Base-by-base conservation (phyloP, 2,888 invertebrate species). In the Acheta domesticus region DNA sequence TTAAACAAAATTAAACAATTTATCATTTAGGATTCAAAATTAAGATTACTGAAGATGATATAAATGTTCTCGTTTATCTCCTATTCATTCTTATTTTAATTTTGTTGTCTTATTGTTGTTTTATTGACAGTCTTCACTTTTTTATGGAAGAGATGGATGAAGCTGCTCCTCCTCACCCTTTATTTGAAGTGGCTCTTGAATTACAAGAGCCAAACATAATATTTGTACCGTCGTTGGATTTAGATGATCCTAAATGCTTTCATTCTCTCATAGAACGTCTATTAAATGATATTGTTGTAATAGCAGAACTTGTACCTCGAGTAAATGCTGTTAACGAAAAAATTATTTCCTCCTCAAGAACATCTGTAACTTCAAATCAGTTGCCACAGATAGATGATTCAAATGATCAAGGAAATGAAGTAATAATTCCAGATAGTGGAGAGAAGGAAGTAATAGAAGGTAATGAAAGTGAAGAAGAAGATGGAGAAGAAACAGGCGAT, bases 281-380 rank as follows among this genome's bases (percentile, higher is more conserved):
- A 89, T 88, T 96, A 83, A 91, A 93, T 78, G 94, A 96, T 83
- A 92, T 95, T 84, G 92, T 92, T 85, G 89, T 91, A 77, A 94
- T 95, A 89, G 91, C 93, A 19, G 90, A 91, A 11, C 86, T 94
- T 77, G 91, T 96, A 83, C 89, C 91, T 0, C 89, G 95, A 79
- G 91, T 94, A 62, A 62, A 62, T 11, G n/a, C n/a, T 5, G 62
- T 62, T 62, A 14, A 62, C 14, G n/a, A 62, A 62, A n/a, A 36
- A 36, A 36, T 36, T 36, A 36, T 36, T 36, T 36, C 36, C 36
- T 36, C 36, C 36, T 36, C 36, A 36, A 36, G 36, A 36, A 36
- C 36, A 8, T 36, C 73, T 73, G 73, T 73, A n/a, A 73, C n/a
- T 73, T n/a, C 73, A 11, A 73, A 73, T 73, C 19, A 73, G 73